Base-by-base conservation (phyloP, 2,113 vertebrate species). In the Eublepharis macularius region DNA sequence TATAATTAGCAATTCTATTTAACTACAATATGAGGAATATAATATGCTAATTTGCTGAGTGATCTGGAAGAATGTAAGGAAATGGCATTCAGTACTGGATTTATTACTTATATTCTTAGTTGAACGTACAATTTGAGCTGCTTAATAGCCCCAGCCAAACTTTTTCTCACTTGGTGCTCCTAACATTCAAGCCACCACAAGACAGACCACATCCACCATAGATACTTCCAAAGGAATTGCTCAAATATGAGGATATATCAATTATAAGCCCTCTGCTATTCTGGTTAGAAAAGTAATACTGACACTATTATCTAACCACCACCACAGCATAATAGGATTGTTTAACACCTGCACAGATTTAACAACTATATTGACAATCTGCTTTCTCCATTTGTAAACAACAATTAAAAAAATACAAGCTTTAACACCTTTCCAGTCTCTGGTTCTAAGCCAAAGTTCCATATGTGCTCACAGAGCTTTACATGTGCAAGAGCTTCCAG, bases 251-350 rank as follows among this genome's bases (percentile, higher is more conserved):
- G 39, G 89, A 70, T 49, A 73, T 84, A 72, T 83, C 73, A 86
- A 76, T 76, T 73, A 91, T 80, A 87, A 91, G 88, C 92, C 90
- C 24, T 73, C 43, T 82, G 70, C 87, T 94, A 90, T 82, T 92
- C 83, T 77, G 88, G 91, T 80, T 76, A 86, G 65, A 65, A 91
- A 90, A 84, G 78, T 68, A 91, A 81, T 81, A 74, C 72, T 92
- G 88, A 85, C 76, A 81, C 75, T 24, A 2, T 85, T 89, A 87
- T 87, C 85, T 36, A 84, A n/a, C 45, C 57, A 51, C 76, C 69
- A 82, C 0, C 70, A 81, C 69, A 84, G 80, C 39, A 76, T 13
- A 32, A 26, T 24, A 90, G 89, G 68, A 54, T 17, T 81, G 77
- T 41, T 60, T 86, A 2, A 54, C 0, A 76, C 41, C 4, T 87